Base-by-base conservation (phyloP, 2,113 vertebrate genomes). In the Patagioenas fasciata region DNA sequence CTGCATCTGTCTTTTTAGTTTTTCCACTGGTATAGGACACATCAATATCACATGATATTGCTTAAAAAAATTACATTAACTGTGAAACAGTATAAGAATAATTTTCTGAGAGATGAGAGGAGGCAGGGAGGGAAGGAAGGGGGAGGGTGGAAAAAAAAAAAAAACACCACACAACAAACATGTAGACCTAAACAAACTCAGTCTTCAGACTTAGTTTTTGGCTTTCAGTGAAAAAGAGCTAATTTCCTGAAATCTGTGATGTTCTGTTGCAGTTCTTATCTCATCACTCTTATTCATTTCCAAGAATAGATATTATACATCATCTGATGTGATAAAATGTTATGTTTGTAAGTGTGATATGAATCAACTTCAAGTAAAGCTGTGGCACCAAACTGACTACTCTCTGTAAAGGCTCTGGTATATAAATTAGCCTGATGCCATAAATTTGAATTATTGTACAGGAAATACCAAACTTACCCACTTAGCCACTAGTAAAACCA, bases 261-360 rank as follows among this genome's bases (percentile, higher is more conserved):
- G 61, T 92, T 89, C 50, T 96, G 44, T 69, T 89, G 62, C 57
- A 90, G 53, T 56, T 16, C 48, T 96, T 97, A 96, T 96, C 95
- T 95, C 77, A 92, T 50, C 61, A 24, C 3, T n/a, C 54, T 85
- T 88, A 14, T 56, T 95, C 78, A 47, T 91, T 97, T 97, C 96
- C 89, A 96, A 78, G 95, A 95, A 94, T 2, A 93, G 74, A 54
- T 61, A 91, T 53, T 75, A 96, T 56, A 85, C 77, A 81, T 70
- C 5, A 32, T 91, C 85, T 94, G 96, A 94, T 93, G 72, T 96
- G 92, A 94, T 88, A 95, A 80, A 62, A 15, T 75, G 50, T 65
- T 96, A 60, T 81, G 77, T 84, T 88, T 90, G 8, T 81, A 93
- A 75, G 70, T 48, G 80, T 91, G 88, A 94, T 91, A 94, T 89